A percentile compares a stretch with the other conserved stretches of the same genome.
These are phyloP conservation scores for Andrena hattorfiana DNA, from an alignment of 2,888 invertebrate species.

Conservation along the genomic window DNA sequence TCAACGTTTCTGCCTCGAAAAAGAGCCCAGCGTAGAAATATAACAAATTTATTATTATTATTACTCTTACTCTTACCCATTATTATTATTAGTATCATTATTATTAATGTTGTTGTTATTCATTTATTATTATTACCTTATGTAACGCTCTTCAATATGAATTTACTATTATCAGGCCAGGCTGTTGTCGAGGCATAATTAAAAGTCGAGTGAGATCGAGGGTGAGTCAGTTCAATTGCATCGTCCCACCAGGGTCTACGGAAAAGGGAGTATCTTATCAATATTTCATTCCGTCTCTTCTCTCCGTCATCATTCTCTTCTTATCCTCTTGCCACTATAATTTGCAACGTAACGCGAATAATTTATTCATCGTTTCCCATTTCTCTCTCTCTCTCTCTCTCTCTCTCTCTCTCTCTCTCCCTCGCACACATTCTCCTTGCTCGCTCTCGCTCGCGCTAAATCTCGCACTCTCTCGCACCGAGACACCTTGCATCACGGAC, in stretches of 20 bases:
- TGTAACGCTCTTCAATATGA: constrained; percentile 79
- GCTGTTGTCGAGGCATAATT: constrained; percentile 81
- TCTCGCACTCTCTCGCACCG: constrained; percentile 28
- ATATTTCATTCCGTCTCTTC: constrained; percentile 38
- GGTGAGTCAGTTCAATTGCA: constrained; percentile 80
- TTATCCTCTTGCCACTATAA: constrained; percentile 10
- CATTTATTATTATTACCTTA: constrained; percentile 60
- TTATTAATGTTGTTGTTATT: constrained; percentile 58
- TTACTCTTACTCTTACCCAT: constrained; percentile 74
- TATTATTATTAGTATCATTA: constrained; percentile 67
- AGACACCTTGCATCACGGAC: constrained; percentile 27
- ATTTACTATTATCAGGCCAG: constrained; percentile 83
- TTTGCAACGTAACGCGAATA: constrained; percentile 43
- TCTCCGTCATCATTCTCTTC: constrained; percentile 20
- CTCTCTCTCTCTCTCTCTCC: constrained; percentile 19
- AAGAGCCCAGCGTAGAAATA: constrained; percentile 84
- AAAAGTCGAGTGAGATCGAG: constrained; percentile 81
- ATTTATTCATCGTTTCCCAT: constrained; percentile 10
- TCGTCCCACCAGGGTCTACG: constrained; percentile 77
- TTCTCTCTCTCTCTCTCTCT: constrained; percentile 39
- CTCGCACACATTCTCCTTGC: constrained; percentile 3
- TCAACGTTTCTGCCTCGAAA: constrained; percentile 84
- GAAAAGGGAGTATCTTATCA: constrained; percentile 74
- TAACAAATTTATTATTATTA: constrained; percentile 81
- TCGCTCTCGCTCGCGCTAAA: not conserved